Evolutionary conservation across 1,140 invertebrate species (phyloP), one percentile per base, ranked within the genome.

Genomic region (Idris sp.): DNA sequence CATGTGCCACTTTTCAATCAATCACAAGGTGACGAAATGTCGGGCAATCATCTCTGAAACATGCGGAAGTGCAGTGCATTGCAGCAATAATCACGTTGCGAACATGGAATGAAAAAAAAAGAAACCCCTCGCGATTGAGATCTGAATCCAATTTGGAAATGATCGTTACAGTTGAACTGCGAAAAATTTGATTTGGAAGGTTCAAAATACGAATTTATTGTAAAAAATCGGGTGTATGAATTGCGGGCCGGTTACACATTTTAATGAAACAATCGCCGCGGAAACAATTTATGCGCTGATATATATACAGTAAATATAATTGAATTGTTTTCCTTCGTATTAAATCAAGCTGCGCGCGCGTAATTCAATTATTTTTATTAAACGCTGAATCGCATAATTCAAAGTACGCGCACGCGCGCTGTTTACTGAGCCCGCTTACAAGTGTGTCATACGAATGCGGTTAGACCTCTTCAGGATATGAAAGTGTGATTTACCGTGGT

Each of bases 391-490:
- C 33, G 51, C 16, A 19, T 67, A 48, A 46, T 68, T 68, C 64
- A 59, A 44, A n/a, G n/a, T n/a, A n/a, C n/a, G n/a, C n/a, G n/a
- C n/a, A 48, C 15, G 22, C 11, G 9, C 9, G 16, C 25, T 51
- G 46, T 64, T 64, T 64, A 64, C 59, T 48, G 49, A 67, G 30
- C 31, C 22, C 62, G 41, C 41, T n/a, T 43, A 53, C 40, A 64
- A 69, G 36, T 75, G 33, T 69, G 72, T 64, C 65, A 75, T 53
- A 51, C 59, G 38, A 69, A 75, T 41, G 62, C 53, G 65, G 59
- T 69, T 65, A 49, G 48, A 69, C 53, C 73, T 56, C 73, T 75
- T 75, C 65, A 71, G 58, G 61, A 71, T 76, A 76, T 64, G 58
- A 71, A 71, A 62, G 73, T 53, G 33, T 75, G 73, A 76, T 76